Evolutionary conservation across 2,888 invertebrate species (phyloP).

Genomic region (Notodonta dromedarius): DNA sequence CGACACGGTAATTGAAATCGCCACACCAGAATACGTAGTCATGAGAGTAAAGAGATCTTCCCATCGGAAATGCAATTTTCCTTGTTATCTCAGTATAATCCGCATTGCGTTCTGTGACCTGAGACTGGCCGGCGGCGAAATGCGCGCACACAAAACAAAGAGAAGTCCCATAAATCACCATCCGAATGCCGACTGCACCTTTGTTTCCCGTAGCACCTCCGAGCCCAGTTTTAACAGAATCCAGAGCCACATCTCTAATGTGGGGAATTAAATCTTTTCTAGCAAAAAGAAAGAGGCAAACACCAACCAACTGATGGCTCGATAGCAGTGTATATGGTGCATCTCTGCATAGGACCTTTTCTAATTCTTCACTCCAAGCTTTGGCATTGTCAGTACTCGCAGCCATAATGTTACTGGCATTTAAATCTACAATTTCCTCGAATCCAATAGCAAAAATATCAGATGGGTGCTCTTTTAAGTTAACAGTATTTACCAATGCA

Average conservation of each 20-base stretch:
- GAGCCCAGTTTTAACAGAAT: conserved; percentile 98
- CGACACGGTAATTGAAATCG: conserved; percentile 99
- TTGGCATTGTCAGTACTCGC: conserved; percentile 95
- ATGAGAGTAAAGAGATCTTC: conserved; percentile 95
- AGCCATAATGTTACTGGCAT: conserved; percentile 99
- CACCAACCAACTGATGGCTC: conserved; percentile 98
- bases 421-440: conserved; percentile 99
- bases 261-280: conserved; percentile 94
- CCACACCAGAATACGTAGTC: conserved; percentile 99
- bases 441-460: conserved; percentile 99
- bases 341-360: conserved; percentile 95
- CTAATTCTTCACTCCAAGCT: conserved; percentile 97
- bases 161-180: conserved; percentile 96
- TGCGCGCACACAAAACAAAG: conserved; percentile 99
- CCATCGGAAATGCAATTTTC: conserved; percentile 96
- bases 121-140: conserved; percentile 99
- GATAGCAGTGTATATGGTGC: conserved; percentile 94
- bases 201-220: conserved; percentile 99
- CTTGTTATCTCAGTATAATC: conserved; percentile 98
- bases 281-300: conserved; percentile 97
- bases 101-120: conserved; percentile 96
- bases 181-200: conserved; percentile 96
- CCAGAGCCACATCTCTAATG: conserved; percentile 96
- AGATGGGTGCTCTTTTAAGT: conserved; percentile 86
- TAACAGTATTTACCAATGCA: conserved; percentile 73